Evolutionary conservation across 23 tunicate species (phyloP), one percentile per base, ranked within the genome.

Genomic region (Phallusia fumigata): DNA sequence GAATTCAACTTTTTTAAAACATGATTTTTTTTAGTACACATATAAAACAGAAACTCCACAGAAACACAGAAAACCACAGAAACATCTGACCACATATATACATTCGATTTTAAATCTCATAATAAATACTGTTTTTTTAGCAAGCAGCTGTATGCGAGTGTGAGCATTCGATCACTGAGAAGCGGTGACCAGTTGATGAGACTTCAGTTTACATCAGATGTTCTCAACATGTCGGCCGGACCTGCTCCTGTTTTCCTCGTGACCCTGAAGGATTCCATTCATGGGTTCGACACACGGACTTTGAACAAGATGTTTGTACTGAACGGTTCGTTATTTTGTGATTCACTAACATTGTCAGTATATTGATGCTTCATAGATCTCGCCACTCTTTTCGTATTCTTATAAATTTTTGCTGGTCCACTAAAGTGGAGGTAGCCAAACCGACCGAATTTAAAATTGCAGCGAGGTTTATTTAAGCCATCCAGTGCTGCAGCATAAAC

Each of bases 81-180:
- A n/a, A n/a, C n/a, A n/a, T n/a, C n/a, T n/a, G n/a, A n/a, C n/a
- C n/a, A n/a, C n/a, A n/a, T n/a, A n/a, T n/a, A n/a, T n/a, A n/a
- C n/a, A n/a, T n/a, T n/a, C n/a, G n/a, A n/a, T n/a, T n/a, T n/a
- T n/a, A n/a, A n/a, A n/a, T n/a, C n/a, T n/a, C n/a, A n/a, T n/a
- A n/a, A n/a, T n/a, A n/a, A n/a, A n/a, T n/a, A n/a, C n/a, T n/a
- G n/a, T n/a, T n/a, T n/a, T 65, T 81, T 0, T 76, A 92, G 97
- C 76, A 92, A 92, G 73, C 97, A 92, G 75, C 24, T 92, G 32
- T 92, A 87, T 79, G 90, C 97, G 10, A 30, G 81, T 31, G 88
- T 92, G 11, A 78, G 87, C 65, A 86, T 92, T 72, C 65, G 80
- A 5, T 92, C 97, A 16, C 64, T 92, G 76, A 80, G 88, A 0